These are phyloP conservation scores for Xestia c-nigrum DNA, from an alignment of 2,888 invertebrate genomes.

Conservation along the genomic window DNA sequence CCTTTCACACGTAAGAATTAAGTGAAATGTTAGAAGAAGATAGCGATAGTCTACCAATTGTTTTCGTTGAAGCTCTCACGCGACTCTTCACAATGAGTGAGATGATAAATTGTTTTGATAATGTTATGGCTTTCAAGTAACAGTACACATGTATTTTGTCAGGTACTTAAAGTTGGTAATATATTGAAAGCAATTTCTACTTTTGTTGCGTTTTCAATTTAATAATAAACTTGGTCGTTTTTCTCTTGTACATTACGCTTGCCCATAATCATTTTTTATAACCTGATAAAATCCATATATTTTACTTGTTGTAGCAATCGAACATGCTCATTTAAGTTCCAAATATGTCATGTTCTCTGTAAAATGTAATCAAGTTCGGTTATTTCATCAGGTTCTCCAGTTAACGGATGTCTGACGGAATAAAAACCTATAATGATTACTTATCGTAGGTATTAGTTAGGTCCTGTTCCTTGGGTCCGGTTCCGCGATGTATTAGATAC, in stretches of 20 bases:
- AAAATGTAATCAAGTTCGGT: constrained; percentile 27
- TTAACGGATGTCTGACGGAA: constrained; percentile 26
- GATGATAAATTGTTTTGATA: constrained; percentile 80
- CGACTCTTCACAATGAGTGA: constrained; percentile 72
- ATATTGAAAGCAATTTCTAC: constrained; percentile 27
- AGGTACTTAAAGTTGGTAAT: constrained; percentile 30
- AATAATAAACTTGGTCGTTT: constrained; percentile 15
- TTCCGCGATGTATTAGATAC: neutral
- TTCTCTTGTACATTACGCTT: constrained; percentile 11
- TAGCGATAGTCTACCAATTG: constrained; percentile 66
- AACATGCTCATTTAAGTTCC: constrained; percentile 19
- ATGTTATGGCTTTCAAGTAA: constrained; percentile 65
- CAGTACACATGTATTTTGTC: constrained; percentile 51
- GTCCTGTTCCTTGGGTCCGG: constrained; percentile 29
- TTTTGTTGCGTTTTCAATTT: constrained; percentile 17
- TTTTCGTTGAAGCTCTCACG: constrained; percentile 74
- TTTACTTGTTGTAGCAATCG: constrained; percentile 41
- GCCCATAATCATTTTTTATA: neutral
- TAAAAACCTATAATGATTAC: constrained; percentile 9
- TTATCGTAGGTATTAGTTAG: constrained; percentile 7
- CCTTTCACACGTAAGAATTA: constrained; percentile 50
- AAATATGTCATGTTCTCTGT: constrained; percentile 25
- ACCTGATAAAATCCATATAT: neutral
- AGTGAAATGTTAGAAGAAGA: constrained; percentile 56
- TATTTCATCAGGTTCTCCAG: constrained; percentile 16